These are phyloP conservation scores for Blastobasis adustella DNA, from an alignment of 2,888 invertebrate genomes.

Conservation along the genomic window DNA sequence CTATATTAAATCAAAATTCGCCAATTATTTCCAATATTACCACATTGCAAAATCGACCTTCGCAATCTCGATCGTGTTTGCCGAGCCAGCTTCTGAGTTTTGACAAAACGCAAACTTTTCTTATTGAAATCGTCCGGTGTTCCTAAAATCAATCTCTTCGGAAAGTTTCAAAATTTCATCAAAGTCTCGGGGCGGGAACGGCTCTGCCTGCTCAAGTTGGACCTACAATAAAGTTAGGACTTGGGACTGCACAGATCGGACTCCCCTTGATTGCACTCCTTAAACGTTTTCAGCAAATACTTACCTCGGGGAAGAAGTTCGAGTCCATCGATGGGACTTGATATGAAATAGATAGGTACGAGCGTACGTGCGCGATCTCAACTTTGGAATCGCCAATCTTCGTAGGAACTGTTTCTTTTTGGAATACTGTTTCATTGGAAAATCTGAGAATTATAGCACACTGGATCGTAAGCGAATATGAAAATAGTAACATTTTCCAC, in stretches of 20 bases:
- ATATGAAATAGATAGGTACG: neutral
- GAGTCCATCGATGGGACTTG: constrained; percentile 22
- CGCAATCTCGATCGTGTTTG: too few relatives aligned
- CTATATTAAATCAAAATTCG: too few relatives aligned
- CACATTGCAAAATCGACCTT: too few relatives aligned
- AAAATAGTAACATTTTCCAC: too few relatives aligned
- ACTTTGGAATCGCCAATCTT: too few relatives aligned
- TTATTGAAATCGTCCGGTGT: constrained; percentile 19
- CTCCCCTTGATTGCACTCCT: constrained; percentile 57
- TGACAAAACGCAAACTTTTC: neutral
- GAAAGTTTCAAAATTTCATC: constrained; percentile 59
- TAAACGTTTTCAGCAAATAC: constrained; percentile 49
- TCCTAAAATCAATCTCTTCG: constrained; percentile 40
- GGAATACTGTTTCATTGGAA: too few relatives aligned
- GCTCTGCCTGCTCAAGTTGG: neutral
- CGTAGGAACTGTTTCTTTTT: too few relatives aligned
- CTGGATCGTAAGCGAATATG: too few relatives aligned
- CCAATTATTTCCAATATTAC: too few relatives aligned
- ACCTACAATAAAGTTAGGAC: constrained; percentile 39
- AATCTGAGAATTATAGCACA: too few relatives aligned
- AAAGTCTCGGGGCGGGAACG: constrained; percentile 33
- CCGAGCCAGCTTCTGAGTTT: too few relatives aligned
- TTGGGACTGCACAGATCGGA: constrained; percentile 37
- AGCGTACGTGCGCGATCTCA: too few relatives aligned
- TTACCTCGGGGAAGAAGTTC: constrained; percentile 25